Conservation (phyloP, 2,113 vertebrate genomes). For the Canis aureus region DNA sequence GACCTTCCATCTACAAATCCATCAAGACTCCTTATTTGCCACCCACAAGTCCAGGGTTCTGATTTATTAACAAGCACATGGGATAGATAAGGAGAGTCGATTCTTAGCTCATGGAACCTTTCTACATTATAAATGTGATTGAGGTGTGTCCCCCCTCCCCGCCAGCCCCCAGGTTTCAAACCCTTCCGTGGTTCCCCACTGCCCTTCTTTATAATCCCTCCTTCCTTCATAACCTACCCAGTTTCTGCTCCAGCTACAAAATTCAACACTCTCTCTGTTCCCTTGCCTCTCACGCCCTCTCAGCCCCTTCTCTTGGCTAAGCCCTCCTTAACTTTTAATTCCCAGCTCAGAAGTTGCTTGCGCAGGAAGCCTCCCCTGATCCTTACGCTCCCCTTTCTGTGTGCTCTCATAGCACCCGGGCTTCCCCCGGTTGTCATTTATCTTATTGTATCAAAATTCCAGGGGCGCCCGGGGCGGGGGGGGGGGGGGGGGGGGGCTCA, state of each 20-base stretch:
- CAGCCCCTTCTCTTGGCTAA: neutral
- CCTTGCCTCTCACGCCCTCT: neutral
- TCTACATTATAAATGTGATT: conserved; percentile 15
- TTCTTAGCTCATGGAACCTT: neutral
- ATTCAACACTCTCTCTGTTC: neutral
- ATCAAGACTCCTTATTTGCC: neutral
- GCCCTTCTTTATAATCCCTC: neutral
- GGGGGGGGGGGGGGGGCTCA: neutral
- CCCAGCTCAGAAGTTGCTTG: neutral
- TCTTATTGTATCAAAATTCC: neutral
- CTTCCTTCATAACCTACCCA: neutral
- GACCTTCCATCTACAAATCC: neutral
- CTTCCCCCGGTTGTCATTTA: neutral
- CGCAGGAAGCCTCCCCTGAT: neutral
- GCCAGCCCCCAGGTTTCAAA: neutral
- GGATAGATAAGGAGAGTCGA: neutral
- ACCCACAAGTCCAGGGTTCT: neutral
- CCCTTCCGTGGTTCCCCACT: neutral
- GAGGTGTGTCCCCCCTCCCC: neutral
- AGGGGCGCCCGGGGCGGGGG: neutral
- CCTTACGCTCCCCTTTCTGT: neutral
- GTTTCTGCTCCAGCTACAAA: neutral
- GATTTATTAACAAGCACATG: neutral
- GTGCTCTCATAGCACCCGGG: neutral
- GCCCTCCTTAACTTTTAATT: neutral